These are phyloP conservation scores for Pelecanus crispus DNA, from an alignment of 2,113 vertebrate species.

Conservation along the genomic window DNA sequence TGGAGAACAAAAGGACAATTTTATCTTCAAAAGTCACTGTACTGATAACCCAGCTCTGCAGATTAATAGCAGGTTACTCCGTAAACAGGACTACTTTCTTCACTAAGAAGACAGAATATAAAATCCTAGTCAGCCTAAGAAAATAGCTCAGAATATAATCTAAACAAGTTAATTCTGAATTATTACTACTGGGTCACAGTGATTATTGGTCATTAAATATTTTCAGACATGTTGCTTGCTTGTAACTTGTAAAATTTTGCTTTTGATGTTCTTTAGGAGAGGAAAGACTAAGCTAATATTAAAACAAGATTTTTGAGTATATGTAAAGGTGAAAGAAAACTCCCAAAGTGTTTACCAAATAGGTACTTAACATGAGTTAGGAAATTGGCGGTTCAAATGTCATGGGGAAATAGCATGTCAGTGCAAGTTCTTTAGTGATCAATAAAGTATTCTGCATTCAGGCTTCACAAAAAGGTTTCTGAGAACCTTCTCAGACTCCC, in stretches of 20 bases:
- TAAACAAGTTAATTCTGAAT: background rate
- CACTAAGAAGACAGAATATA: background rate
- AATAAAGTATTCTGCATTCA: slow-evolving; percentile 71
- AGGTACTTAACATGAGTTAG: slow-evolving; percentile 7
- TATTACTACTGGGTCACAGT: background rate
- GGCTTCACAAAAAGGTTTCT: slow-evolving; percentile 64
- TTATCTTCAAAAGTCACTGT: background rate
- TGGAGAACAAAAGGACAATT: background rate
- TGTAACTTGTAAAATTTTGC: background rate
- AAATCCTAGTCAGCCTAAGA: background rate
- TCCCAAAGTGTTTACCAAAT: background rate
- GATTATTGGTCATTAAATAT: background rate
- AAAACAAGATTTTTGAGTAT: background rate
- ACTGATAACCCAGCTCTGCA: background rate
- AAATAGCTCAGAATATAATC: background rate
- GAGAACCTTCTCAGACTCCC: slow-evolving; percentile 36
- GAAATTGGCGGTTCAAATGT: slow-evolving; percentile 62
- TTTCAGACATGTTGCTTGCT: background rate
- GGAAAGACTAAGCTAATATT: background rate
- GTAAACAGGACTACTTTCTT: background rate
- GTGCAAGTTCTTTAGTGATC: slow-evolving; percentile 74
- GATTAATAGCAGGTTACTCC: background rate
- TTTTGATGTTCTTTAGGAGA: background rate
- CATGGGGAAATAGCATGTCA: slow-evolving; percentile 68
- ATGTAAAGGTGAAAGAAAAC: slow-evolving; percentile 6